phyloP scores from a whole-genome alignment of 2,797 vertebrate genomes.

The Mionectes olivaceus region DNA sequence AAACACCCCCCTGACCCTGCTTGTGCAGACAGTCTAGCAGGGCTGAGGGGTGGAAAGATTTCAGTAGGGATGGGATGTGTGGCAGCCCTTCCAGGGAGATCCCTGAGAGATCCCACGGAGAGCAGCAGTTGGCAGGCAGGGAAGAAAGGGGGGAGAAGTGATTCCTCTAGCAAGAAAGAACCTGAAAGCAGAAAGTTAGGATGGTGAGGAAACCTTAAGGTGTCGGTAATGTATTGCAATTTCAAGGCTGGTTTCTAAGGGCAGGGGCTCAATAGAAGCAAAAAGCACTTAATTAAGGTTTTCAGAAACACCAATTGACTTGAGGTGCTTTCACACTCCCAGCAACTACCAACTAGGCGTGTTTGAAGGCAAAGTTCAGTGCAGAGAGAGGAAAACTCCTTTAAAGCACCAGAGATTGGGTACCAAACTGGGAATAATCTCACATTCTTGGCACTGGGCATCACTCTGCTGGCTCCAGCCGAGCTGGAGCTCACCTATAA shows the following conservation, averaged over 20 bases:
- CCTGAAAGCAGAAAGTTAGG: not conserved
- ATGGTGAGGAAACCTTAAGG: not conserved
- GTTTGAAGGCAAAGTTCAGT: not conserved
- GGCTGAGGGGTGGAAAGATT: not conserved
- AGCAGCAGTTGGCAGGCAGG: not conserved
- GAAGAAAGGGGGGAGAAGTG: not conserved
- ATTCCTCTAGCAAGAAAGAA: not conserved
- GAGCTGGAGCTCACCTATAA: constrained; percentile 9
- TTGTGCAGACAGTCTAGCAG: not conserved
- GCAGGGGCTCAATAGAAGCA: not conserved
- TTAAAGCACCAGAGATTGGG: not conserved
- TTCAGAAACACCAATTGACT: constrained; percentile 18
- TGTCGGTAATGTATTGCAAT: not conserved
- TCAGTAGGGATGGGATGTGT: not conserved
- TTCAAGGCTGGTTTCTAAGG: constrained; percentile 15
- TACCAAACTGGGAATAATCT: not conserved
- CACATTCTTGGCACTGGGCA: not conserved
- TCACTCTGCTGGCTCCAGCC: not conserved
- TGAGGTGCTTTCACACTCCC: not conserved
- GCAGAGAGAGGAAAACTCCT: not conserved
- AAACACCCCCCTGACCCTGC: fast-evolving
- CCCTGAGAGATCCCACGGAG: not conserved
- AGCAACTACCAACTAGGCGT: not conserved
- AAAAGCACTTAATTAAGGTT: constrained; percentile 41
- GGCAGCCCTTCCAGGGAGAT: not conserved